phyloP scores from a whole-genome alignment of 2,797 vertebrate genomes.

The Pseudochromis fuscus region DNA sequence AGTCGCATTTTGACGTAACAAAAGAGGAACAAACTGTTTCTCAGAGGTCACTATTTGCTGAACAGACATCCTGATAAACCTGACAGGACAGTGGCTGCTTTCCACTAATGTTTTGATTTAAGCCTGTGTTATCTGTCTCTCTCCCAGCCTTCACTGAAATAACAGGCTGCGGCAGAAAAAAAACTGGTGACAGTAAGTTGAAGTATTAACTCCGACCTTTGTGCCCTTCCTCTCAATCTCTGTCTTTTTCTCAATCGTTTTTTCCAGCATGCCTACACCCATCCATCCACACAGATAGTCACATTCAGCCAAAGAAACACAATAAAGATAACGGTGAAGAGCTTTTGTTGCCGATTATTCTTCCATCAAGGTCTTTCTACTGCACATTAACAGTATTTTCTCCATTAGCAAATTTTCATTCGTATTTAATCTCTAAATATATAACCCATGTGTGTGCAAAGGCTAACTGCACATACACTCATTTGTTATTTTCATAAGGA shows the following conservation, averaged over 20 bases:
- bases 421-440: neutral
- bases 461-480: neutral
- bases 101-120: constrained; percentile 50
- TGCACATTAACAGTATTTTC: neutral
- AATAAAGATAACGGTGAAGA: constrained; percentile 28
- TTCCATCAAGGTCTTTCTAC: constrained; percentile 5
- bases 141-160: constrained; percentile 39
- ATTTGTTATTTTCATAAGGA: too few relatives aligned
- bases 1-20: constrained; percentile 12
- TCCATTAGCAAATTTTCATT: neutral
- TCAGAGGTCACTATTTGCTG: neutral
- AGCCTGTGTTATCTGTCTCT: constrained; percentile 47
- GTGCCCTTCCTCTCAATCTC: constrained; percentile 44
- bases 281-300: constrained; percentile 26
- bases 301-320: constrained; percentile 12
- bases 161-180: constrained; percentile 42
- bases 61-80: constrained; percentile 29
- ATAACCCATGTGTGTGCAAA: neutral
- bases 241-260: constrained; percentile 36
- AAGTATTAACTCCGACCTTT: constrained; percentile 69
- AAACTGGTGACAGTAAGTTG: constrained; percentile 41
- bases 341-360: constrained; percentile 12
- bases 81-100: constrained; percentile 25
- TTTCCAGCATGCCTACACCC: constrained; percentile 19
- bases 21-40: neutral